Conservation (phyloP, 2,888 invertebrate genomes). For the Branchellion lobata region DNA sequence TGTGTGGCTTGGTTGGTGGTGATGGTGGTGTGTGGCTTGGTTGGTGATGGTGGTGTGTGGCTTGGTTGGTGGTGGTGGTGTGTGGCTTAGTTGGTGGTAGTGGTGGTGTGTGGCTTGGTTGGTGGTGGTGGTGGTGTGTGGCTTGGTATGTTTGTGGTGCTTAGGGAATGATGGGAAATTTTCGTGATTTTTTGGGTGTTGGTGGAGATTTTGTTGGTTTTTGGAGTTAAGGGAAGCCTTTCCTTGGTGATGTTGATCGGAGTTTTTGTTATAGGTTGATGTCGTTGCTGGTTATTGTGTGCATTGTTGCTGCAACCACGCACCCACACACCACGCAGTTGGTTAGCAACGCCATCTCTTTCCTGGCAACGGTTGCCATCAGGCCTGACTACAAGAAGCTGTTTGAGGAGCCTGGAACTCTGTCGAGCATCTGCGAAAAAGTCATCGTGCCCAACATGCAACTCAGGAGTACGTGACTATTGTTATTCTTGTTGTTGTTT, state of each 20-base stretch:
- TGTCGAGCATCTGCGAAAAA: conserved; percentile 90
- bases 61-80: no score
- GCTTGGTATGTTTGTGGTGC: no score
- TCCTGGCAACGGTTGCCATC: conserved; percentile 90
- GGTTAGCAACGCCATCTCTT: conserved; percentile 92
- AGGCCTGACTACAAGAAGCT: conserved; percentile 80
- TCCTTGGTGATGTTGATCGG: no score
- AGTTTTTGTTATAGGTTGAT: neutral
- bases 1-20: neutral
- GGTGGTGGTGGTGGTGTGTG: no score
- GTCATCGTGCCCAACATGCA: conserved; percentile 98
- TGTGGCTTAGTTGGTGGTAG: neutral
- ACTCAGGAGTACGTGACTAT: conserved; percentile 73
- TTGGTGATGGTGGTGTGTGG: neutral
- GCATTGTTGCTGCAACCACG: neutral
- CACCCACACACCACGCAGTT: conserved; percentile 67
- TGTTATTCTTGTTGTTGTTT: neutral
- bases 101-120: neutral
- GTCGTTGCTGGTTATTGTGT: neutral
- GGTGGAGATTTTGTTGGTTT: no score
- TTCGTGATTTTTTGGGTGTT: no score
- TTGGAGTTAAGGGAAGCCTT: no score
- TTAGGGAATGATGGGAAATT: no score
- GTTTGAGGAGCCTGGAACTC: conserved; percentile 82
- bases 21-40: neutral